Evolutionary conservation across 2,888 invertebrate genomes (phyloP), one percentile per base, ranked within the genome.

Genomic region (Lutraria lutraria): DNA sequence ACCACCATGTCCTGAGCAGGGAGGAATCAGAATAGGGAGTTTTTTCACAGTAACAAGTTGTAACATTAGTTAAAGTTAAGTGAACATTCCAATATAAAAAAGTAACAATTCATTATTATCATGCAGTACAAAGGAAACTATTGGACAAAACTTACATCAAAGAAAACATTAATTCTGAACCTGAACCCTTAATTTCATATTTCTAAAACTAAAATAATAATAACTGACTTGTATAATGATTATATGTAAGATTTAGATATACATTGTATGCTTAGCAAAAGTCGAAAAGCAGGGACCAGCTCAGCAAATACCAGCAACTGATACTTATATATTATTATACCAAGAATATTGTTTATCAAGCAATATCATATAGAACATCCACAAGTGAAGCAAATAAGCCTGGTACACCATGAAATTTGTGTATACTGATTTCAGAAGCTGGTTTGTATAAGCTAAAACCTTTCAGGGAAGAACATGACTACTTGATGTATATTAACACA

Each of bases 1-100:
- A 53, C 76, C 83, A 63, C 63, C 87, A 84, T 83, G 87, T 80
- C 87, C 87, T 88, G 83, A 80, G 79, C 53, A 82, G 85, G 56
- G 56, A 85, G 85, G 54, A 80, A 85, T 85, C 34, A 85, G 80
- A 85, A 56, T 31, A n/a, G 60, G 84, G 84, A 84, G 76, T 76
- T 31, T 76, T 56, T 68, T 68, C 63, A 68, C 63, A 68, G 63
- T 68, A 68, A 68, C 63, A 68, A 25, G 63, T 25, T 68, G n/a
- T 68, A 68, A n/a, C 25, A 68, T 25, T 25, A 8, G 63, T 68
- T 6, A 25, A 68, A 68, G 63, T 68, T 12, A 68, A 68, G 10
- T 25, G 21, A 68, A 68, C 63, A 68, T 6, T 25, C n/a, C 63
- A 68, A n/a, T 68, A 25, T 25, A 68, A 68, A 25, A n/a, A 1